Percentiles rank a stretch among this genome's conserved stretches.
Conservation (phyloP, 1,140 invertebrate species). For the Drosophila punjabiensis region DNA sequence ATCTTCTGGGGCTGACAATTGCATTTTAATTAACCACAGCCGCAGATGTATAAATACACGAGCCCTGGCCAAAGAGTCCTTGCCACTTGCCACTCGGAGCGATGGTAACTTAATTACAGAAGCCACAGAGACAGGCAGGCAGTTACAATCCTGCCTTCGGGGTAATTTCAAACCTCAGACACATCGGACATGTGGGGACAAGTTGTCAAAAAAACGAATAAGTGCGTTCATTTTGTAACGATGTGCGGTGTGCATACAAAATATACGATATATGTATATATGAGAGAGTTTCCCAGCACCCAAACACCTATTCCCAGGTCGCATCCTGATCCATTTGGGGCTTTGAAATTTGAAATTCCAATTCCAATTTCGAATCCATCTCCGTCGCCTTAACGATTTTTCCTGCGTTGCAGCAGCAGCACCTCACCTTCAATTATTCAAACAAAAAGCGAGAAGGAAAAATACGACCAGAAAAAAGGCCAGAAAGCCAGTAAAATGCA, state of each 20-base stretch:
- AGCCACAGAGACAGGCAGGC: slow-evolving; percentile 31
- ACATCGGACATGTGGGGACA: neutral
- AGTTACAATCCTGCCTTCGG: slow-evolving; percentile 14
- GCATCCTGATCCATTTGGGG: slow-evolving; percentile 9
- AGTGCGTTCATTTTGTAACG: neutral
- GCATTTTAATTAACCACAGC: slow-evolving; percentile 68
- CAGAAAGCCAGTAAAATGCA: slow-evolving; percentile 25
- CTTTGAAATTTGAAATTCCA: slow-evolving; percentile 40
- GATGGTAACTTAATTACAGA: slow-evolving; percentile 49
- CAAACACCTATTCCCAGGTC: slow-evolving; percentile 2
- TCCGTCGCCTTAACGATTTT: slow-evolving; percentile 20
- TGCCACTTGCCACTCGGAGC: slow-evolving; percentile 13
- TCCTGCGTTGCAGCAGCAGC: slow-evolving; percentile 36
- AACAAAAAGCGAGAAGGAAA: slow-evolving; percentile 19
- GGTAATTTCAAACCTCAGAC: neutral
- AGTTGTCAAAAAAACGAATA: slow-evolving; percentile 28
- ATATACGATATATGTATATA: slow-evolving; percentile 7
- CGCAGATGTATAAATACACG: slow-evolving; percentile 19
- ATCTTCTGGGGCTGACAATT: slow-evolving; percentile 49
- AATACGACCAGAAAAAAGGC: neutral
- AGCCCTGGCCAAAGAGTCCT: neutral
- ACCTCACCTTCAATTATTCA: slow-evolving; percentile 62
- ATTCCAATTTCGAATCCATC: slow-evolving; percentile 30
- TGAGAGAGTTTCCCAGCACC: slow-evolving; percentile 6
- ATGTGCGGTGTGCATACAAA: slow-evolving; percentile 40